Percentiles rank a stretch among this genome's conserved stretches.
phyloP scores from a whole-genome alignment of 2,888 invertebrate genomes.

The Coenonympha arcania region DNA sequence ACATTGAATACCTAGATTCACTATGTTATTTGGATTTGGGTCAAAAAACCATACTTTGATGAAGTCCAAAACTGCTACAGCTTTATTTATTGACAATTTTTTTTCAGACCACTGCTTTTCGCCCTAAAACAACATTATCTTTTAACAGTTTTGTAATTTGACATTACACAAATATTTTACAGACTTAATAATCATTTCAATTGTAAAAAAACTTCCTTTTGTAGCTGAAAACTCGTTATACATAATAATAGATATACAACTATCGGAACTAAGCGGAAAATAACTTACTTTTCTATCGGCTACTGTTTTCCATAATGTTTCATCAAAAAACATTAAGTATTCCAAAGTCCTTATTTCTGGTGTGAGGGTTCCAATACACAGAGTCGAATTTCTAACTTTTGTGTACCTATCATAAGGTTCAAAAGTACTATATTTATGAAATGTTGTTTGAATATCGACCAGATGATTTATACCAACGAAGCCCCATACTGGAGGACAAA shows the following conservation, averaged over 20 bases:
- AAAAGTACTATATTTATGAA: conserved; percentile 68
- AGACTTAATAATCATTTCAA: not conserved
- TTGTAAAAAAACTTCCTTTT: no score
- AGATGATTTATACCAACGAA: conserved; percentile 73
- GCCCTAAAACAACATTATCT: conserved; percentile 21
- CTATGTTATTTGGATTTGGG: conserved; percentile 50
- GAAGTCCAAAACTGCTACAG: conserved; percentile 57
- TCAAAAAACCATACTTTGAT: conserved; percentile 69
- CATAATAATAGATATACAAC: no score
- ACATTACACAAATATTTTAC: not conserved
- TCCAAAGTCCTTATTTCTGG: conserved; percentile 71
- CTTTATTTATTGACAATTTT: conserved; percentile 41
- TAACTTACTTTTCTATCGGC: conserved; percentile 51
- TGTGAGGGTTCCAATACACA: conserved; percentile 65
- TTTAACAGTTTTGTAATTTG: not conserved
- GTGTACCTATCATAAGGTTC: conserved; percentile 67
- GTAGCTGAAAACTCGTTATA: no score
- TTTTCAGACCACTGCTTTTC: conserved; percentile 33
- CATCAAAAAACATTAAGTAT: conserved; percentile 62
- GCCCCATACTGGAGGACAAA: conserved; percentile 78
- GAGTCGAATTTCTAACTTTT: conserved; percentile 63
- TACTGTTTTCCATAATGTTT: conserved; percentile 50
- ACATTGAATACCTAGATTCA: conserved; percentile 71
- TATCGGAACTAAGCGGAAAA: no score
- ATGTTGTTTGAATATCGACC: conserved; percentile 69